Percentiles rank a stretch among this genome's conserved stretches.
Conservation (phyloP, 2,888 invertebrate genomes). For the Branchellion lobata region DNA sequence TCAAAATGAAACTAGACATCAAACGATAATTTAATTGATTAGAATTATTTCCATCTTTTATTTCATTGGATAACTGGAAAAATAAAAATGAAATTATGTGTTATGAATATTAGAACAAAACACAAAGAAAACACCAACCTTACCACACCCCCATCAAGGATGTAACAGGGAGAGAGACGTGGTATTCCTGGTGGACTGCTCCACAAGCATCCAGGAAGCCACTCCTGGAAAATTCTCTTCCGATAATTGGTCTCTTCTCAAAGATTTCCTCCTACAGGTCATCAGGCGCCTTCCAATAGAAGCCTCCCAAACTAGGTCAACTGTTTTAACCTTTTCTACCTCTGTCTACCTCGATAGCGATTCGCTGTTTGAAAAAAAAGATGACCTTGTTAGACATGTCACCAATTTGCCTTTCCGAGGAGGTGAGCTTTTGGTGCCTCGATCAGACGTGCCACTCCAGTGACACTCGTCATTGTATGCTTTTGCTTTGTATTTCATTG, state of each 20-base stretch:
- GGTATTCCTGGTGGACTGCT: slow-evolving; percentile 42
- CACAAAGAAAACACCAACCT: no score
- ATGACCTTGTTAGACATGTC: background rate
- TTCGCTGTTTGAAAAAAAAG: background rate
- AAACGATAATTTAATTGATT: no score
- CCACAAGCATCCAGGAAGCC: slow-evolving; percentile 37
- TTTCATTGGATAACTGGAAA: no score
- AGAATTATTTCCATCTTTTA: no score
- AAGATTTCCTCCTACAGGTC: slow-evolving; percentile 35
- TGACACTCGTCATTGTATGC: no score
- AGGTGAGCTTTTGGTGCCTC: background rate
- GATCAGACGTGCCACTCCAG: no score
- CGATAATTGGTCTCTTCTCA: slow-evolving; percentile 37
- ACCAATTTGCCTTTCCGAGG: background rate
- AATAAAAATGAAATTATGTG: no score
- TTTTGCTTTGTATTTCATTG: background rate
- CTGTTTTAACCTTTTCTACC: slow-evolving; percentile 2
- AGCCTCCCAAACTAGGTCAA: background rate
- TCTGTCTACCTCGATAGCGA: background rate
- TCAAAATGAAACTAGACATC: no score
- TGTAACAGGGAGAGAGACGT: slow-evolving; percentile 10
- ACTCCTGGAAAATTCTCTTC: background rate
- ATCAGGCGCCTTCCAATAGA: slow-evolving; percentile 33
- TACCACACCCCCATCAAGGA: no score
- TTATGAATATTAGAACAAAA: no score